Evolutionary conservation across 2,888 invertebrate species (phyloP), one percentile per base, ranked within the genome.

Genomic region (Acanthoscelides obtectus): DNA sequence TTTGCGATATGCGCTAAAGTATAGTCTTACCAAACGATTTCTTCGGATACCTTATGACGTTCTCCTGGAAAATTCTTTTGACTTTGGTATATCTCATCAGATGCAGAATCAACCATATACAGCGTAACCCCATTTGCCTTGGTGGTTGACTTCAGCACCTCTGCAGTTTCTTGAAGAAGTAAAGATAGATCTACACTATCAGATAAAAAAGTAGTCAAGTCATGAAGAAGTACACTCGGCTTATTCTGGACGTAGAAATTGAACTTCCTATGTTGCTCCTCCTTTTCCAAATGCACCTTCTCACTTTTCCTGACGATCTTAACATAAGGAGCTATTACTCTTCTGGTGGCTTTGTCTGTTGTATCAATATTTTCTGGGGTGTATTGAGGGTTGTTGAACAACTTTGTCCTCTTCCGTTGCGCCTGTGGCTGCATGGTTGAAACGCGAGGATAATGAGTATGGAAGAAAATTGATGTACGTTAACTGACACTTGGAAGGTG

Each of bases 311-410:
- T 80, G 6, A 81, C 76, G n/a, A 85, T 80, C 76, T 81, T 82
- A 17, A 86, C 88, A 77, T 89, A 90, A 0, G 90, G 90, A 0
- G 89, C 89, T 69, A 90, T 88, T 0, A 89, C 89, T n/a, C 89
- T 83, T 70, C 87, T 83, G 0, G 89, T 89, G 0, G 88, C 88
- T 77, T 87, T 87, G 77, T 89, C 88, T 19, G 88, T 80, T 72
- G 80, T 79, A 69, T 80, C 79, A 5, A 78, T 67, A 0, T 71
- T 70, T 70, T 75, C 65, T 6, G 70, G 25, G 20, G 71, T 71
- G 22, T 69, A 65, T 6, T 66, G 66, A 22, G 71, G 71, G 63
- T 73, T 71, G 21, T 71, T 71, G 19, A 75, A 72, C n/a, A 75
- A 22, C 69, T 74, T 76, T n/a, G 76, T 76, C 70, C 70, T 74